Evolutionary conservation across 2,113 vertebrate species (phyloP), one percentile per base, ranked within the genome.

Genomic region (Malaclemys terrapin): DNA sequence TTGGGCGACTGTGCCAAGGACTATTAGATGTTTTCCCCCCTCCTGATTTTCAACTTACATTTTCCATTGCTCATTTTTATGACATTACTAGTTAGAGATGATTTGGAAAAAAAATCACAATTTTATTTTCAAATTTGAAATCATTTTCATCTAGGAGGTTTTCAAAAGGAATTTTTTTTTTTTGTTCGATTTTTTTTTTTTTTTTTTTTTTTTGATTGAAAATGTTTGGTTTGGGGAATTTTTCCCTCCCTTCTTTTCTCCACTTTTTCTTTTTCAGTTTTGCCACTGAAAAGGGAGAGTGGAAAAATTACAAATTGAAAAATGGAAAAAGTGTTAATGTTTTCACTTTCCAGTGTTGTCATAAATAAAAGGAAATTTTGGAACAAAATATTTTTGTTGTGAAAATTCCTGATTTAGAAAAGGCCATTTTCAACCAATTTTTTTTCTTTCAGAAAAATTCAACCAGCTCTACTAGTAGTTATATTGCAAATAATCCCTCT

Each of bases 101-200:
- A 65, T 90, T 50, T 8, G 5, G 5, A n/a, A 83, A 88, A 53
- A 52, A 10, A 2, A 3, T 54, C 22, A 1, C 9, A 20, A 42
- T 52, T 19, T 22, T n/a, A 35, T n/a, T 25, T 72, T 25, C 45
- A 52, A 82, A 82, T 19, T 45, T 12, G 27, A 72, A 8, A 56
- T 78, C 22, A 1, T 92, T 89, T 90, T 62, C 35, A 25, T 56
- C 16, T 47, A 62, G 62, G 38, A 85, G 45, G 12, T 50, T 82
- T 56, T 82, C 59, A 25, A 0, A 3, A 38, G 17, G 35, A 13
- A n/a, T 0, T 11, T 31, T 13, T 50, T 1, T n/a, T 0, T 3
- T 42, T 0, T 3, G n/a, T 1, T 0, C 25, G 22, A 22, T 54
- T 22, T 54, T 54, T 31, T 16, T 62, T 42, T 5, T n/a, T 16